Percentiles rank a stretch among this genome's conserved stretches.
Evolutionary conservation across 2,113 vertebrate genomes (phyloP).

Genomic region (Chaetops frenatus): DNA sequence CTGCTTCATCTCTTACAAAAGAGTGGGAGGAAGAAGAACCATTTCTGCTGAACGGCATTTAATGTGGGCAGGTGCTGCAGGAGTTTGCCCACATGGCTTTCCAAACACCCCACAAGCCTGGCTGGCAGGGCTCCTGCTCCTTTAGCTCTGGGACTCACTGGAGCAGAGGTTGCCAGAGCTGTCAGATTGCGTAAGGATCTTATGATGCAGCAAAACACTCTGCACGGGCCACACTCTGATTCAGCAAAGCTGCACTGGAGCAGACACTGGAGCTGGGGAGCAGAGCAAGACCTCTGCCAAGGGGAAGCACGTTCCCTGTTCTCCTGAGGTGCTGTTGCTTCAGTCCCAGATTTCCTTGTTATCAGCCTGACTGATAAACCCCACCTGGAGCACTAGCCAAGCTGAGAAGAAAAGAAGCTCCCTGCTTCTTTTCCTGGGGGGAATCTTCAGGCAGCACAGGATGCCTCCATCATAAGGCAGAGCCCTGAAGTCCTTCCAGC

Average conservation of each 20-base stretch:
- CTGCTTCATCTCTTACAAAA: background rate
- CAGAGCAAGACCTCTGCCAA: background rate
- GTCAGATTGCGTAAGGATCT: background rate
- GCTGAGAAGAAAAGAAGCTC: background rate
- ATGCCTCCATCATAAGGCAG: background rate
- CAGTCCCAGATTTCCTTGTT: background rate
- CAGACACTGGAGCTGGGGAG: background rate
- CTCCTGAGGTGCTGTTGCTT: background rate
- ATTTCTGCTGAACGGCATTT: background rate
- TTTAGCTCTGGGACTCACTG: background rate
- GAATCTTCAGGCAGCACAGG: background rate
- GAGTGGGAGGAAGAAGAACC: background rate
- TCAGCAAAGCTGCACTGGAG: background rate
- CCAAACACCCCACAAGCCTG: background rate
- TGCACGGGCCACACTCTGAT: fast-evolving
- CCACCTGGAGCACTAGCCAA: background rate
- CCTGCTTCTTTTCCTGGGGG: too few species aligned
- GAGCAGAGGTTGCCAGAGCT: slow-evolving; percentile 30
- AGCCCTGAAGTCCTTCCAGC: background rate
- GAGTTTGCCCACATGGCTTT: background rate
- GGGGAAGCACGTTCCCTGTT: background rate
- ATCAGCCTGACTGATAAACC: background rate
- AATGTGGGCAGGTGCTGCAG: background rate
- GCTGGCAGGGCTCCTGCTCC: background rate
- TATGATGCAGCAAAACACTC: background rate